Percentiles rank a stretch among this genome's conserved stretches.
These are phyloP conservation scores for Cerastis leucographa DNA, from an alignment of 2,888 invertebrate genomes.

Conservation along the genomic window DNA sequence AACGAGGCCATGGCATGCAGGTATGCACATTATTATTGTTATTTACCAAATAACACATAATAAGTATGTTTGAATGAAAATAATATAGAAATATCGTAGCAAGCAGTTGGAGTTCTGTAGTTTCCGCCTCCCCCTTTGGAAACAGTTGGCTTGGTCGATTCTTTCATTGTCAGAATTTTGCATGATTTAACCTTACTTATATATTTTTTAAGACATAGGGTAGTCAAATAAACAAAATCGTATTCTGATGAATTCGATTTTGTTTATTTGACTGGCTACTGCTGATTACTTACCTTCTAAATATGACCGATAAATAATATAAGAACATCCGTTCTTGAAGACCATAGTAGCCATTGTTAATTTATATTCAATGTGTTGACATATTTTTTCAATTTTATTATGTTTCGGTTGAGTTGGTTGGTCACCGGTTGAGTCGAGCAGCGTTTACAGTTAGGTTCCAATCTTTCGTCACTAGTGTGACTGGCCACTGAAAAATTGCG, in stretches of 20 bases:
- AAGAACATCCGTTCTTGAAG: neutral
- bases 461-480: conserved; percentile 41
- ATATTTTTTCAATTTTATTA: conserved; percentile 35
- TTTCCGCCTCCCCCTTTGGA: neutral
- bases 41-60: neutral
- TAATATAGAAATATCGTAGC: neutral
- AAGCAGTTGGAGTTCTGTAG: neutral
- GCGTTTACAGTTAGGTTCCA: conserved; percentile 51
- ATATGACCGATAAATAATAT: neutral
- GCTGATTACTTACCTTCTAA: neutral
- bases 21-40: neutral
- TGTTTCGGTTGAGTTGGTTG: neutral
- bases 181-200: neutral
- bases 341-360: conserved; percentile 4
- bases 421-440: conserved; percentile 36
- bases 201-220: neutral
- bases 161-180: neutral
- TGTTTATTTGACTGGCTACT: neutral
- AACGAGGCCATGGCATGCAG: conserved; percentile 19
- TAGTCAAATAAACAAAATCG: too few relatives aligned
- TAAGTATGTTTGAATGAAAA: neutral
- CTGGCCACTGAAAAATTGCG: conserved; percentile 23
- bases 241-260: neutral
- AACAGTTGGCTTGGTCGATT: neutral
- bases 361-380: conserved; percentile 38